These are phyloP conservation scores for Syrrhaptes paradoxus DNA, from an alignment of 2,113 vertebrate genomes.

Conservation along the genomic window DNA sequence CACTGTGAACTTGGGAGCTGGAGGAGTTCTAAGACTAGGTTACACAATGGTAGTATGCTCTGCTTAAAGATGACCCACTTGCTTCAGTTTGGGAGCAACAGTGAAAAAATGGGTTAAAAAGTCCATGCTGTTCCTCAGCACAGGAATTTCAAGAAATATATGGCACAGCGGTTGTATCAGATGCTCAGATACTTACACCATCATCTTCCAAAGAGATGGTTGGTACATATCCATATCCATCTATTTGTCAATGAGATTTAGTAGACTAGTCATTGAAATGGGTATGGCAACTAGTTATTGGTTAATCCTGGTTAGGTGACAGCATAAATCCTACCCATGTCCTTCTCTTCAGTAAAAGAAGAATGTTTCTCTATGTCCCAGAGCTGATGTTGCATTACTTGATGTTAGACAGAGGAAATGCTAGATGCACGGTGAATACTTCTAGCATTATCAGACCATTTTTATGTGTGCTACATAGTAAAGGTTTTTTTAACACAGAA, in stretches of 20 bases:
- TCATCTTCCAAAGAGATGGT: neutral
- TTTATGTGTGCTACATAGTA: neutral
- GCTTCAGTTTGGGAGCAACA: neutral
- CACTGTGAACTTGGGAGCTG: neutral
- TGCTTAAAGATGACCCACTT: neutral
- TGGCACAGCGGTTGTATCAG: neutral
- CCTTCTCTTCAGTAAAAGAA: neutral
- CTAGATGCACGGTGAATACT: neutral
- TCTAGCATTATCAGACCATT: neutral
- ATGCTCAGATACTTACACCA: neutral
- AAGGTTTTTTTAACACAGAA: neutral
- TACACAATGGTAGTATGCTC: neutral
- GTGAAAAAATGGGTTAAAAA: neutral
- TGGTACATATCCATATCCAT: neutral
- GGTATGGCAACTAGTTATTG: neutral
- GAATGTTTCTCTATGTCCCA: neutral
- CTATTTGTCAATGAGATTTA: neutral
- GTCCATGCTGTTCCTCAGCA: neutral
- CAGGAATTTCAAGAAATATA: neutral
- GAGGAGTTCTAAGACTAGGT: neutral
- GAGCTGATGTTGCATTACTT: neutral
- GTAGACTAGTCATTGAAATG: neutral
- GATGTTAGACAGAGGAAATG: neutral
- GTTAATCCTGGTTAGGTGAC: neutral
- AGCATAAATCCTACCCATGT: neutral